A percentile compares a stretch with the other conserved stretches of the same genome.
Evolutionary conservation across 2,113 vertebrate species (phyloP).

Genomic region (Nematolebias whitei): DNA sequence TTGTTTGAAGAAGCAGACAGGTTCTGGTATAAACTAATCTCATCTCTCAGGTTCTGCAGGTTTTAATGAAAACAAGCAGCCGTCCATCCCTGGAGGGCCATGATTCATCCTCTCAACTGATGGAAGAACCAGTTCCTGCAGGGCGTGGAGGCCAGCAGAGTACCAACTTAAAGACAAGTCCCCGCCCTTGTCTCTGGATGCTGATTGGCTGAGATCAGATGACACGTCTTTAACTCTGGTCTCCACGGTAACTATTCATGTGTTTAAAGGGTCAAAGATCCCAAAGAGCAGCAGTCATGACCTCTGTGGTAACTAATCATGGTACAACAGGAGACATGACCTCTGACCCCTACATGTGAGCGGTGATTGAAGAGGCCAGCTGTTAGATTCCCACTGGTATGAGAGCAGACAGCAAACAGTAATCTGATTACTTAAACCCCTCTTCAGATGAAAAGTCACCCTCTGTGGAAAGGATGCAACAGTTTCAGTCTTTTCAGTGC

Average conservation of each 20-base stretch:
- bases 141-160: conserved; percentile 39
- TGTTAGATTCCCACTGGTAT: conserved; percentile 22
- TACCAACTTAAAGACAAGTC: not conserved
- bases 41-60: conserved; percentile 52
- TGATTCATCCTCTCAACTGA: conserved; percentile 52
- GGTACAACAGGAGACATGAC: conserved; percentile 47
- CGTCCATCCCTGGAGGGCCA: conserved; percentile 48
- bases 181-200: not conserved
- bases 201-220: not conserved
- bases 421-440: not conserved
- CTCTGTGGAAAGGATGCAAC: not conserved
- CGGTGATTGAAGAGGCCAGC: conserved; percentile 54
- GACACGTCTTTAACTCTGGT: not conserved
- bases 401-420: not conserved
- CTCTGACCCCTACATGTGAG: conserved; percentile 44
- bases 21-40: conserved; percentile 53
- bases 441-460: not conserved
- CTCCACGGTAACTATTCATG: not conserved
- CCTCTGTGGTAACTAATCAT: conserved; percentile 32
- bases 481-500: not conserved
- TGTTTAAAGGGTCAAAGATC: not conserved
- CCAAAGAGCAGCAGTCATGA: conserved; percentile 15
- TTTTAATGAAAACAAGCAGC: conserved; percentile 53
- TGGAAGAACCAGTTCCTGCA: conserved; percentile 41
- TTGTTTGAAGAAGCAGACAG: not conserved